These are phyloP conservation scores for Myotis davidii DNA, from an alignment of 2,113 vertebrate species.

Conservation along the genomic window DNA sequence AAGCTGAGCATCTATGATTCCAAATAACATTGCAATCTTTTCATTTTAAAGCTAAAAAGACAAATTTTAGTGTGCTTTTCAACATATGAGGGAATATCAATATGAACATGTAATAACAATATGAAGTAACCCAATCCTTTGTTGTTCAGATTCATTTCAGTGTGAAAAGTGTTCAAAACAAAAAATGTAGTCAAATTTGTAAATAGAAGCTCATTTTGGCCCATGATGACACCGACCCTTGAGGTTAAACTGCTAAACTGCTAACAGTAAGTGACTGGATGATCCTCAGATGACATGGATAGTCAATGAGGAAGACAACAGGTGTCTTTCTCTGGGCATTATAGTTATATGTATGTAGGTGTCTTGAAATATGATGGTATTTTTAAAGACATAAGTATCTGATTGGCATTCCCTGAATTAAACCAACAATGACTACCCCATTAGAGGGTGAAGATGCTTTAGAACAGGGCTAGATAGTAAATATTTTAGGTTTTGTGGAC, in stretches of 20 bases:
- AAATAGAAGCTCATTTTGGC: background rate
- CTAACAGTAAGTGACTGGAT: background rate
- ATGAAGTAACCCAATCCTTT: background rate
- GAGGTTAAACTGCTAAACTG: background rate
- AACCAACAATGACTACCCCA: background rate
- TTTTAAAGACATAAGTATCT: background rate
- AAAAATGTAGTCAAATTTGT: background rate
- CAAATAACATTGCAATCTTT: background rate
- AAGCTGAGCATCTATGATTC: background rate
- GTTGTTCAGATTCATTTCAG: background rate
- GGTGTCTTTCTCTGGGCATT: background rate
- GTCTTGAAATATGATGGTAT: background rate
- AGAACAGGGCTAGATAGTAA: background rate
- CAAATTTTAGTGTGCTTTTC: background rate
- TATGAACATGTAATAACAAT: conserved; percentile 17
- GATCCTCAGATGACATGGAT: background rate
- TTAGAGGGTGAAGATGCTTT: background rate
- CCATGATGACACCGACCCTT: background rate
- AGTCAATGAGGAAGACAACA: background rate
- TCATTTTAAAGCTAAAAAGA: background rate
- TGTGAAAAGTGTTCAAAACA: background rate
- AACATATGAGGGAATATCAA: background rate
- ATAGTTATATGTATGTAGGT: background rate
- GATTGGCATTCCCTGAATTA: background rate
- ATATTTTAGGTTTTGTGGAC: background rate